Evolutionary conservation across 1,140 invertebrate genomes (phyloP), one percentile per base, ranked within the genome.

Genomic region (Brachionus plicatilis): DNA sequence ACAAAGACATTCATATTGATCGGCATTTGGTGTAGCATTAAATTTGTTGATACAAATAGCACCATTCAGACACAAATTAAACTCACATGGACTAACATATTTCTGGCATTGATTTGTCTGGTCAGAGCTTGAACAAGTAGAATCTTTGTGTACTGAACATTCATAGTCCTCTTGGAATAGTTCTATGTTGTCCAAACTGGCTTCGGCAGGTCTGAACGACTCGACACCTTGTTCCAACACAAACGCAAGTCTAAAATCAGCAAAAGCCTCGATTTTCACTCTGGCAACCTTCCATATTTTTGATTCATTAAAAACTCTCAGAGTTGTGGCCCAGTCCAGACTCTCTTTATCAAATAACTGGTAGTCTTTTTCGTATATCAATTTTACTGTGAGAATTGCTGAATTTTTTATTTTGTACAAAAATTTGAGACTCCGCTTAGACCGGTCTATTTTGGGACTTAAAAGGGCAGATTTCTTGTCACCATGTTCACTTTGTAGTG

Each of bases 161-260:
- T 82, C 65, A 68, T 24, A 82, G 20, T 82, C 79, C 20, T 82
- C 47, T 27, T 82, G 53, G n/a, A 82, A 82, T 24, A 82, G n/a
- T 45, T 82, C 79, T 20, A 82, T 82, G 14, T 82, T 82, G 11
- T 82, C 79, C 53, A 82, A 82, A 47, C 53, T 68, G 20, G 50
- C 79, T 17, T 82, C 79, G 27, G 41, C 79, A n/a, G n/a, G 43
- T 65, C 27, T 45, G 12, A 47, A 20, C 4, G 41, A 33, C 24
- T 47, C 41, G 12, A 7, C 11, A 8, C 12, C 20, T 68, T 65
- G 50, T 68, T 82, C 79, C 6, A 82, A 65, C 8, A 82, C 53
- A 50, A 76, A 76, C 72, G 27, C 24, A 2, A 82, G 24, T 65
- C 79, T 37, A 65, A 29, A 82, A 47, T 82, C 53, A 45, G 60